Conservation (phyloP, 2,113 vertebrate species). For the Mohoua ochrocephala region DNA sequence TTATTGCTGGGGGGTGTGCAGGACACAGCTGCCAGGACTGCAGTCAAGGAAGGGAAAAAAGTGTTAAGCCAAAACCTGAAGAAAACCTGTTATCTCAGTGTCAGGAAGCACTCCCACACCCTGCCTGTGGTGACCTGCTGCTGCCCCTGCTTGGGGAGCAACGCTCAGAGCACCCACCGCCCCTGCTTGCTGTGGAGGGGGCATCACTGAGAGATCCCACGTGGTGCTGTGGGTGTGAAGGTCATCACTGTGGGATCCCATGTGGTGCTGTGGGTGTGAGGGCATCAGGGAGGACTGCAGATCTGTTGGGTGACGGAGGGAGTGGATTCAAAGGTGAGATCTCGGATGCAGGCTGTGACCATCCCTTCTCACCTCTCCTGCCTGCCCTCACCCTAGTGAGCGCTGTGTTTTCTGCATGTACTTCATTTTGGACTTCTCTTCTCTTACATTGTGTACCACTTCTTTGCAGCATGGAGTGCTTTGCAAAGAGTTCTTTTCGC, state of each 20-base stretch:
- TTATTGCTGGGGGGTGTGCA: fast-evolving
- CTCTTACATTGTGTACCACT: fast-evolving
- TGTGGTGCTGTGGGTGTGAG: background rate
- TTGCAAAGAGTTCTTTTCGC: background rate
- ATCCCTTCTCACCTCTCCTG: background rate
- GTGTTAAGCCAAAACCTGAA: background rate
- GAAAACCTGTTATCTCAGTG: background rate
- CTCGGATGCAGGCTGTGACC: background rate
- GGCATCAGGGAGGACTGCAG: background rate
- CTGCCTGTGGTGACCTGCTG: background rate
- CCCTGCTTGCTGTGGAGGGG: background rate
- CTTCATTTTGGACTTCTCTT: background rate
- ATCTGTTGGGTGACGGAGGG: background rate
- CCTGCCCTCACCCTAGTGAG: fast-evolving
- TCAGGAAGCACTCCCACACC: background rate
- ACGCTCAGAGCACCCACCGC: fast-evolving
- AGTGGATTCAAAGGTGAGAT: background rate
- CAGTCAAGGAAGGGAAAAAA: fast-evolving
- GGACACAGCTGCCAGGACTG: background rate
- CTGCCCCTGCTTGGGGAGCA: background rate
- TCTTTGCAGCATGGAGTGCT: background rate
- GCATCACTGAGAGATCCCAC: background rate
- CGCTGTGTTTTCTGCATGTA: fast-evolving
- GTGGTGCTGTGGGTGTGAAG: background rate
- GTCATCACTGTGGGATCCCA: background rate